Evolutionary conservation across 2,888 invertebrate species (phyloP), one percentile per base, ranked within the genome.

Genomic region (Parnassius mnemosyne): DNA sequence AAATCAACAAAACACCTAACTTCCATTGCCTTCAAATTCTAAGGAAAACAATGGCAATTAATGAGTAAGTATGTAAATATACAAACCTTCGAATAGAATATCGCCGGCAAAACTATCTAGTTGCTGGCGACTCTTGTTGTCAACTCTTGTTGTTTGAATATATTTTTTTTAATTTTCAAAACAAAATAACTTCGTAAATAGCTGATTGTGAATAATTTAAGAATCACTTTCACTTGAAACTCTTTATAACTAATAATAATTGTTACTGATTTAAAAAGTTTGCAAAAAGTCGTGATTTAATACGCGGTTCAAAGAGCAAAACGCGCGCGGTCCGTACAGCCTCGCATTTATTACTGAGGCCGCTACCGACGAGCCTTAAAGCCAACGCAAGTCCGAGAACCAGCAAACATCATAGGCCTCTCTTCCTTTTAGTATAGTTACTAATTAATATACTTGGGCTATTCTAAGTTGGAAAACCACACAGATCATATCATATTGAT

Each of bases 21-120:
- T 42, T 58, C 65, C 52, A 25, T 12, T 53, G 44, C 57, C 20
- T 51, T 41, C 50, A 41, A 50, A 57, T 52, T 56, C 53, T 60
- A 63, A 52, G 61, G 57, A 64, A 44, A 57, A 50, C 41, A 55
- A 53, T 54, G 20, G 50, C 43, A 60, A 68, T 62, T 51, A 46
- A 56, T 55, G 56, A 58, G 63, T 50, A 59, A 64, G 52, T 64
- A 63, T 67, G 68, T 71, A 71, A 70, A 77, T 67, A 72, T 70
- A 84, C 88, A 79, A 85, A 89, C 89, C 89, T 88, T 83, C 66
- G 73, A 76, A 73, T 76, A 71, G 78, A 79, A 79, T 78, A 77
- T 83, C 81, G 77, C 73, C 74, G 69, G 81, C 78, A 78, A 81
- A 76, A 72, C 72, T 70, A 67, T 70, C 72, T 68, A 74, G 77